Conservation (phyloP, 2,113 vertebrate genomes). For the Struthidea cinerea region DNA sequence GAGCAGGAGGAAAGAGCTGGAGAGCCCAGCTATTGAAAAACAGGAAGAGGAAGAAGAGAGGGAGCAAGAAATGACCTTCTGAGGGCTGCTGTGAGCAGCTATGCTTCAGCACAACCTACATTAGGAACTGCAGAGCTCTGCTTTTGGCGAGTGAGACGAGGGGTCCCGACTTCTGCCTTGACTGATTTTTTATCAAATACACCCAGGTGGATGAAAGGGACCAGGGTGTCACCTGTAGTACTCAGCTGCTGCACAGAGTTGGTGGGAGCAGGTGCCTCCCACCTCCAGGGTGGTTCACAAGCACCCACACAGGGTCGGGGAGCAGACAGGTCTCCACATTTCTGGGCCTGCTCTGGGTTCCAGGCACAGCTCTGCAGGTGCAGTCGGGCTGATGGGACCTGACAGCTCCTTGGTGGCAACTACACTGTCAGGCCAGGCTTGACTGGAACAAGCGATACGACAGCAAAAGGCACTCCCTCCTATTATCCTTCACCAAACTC, state of each 20-base stretch:
- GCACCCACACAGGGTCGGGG: accelerated
- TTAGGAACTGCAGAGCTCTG: background rate
- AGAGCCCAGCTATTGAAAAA: background rate
- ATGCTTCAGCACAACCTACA: accelerated
- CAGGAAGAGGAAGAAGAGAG: background rate
- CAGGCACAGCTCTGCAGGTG: background rate
- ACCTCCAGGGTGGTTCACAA: background rate
- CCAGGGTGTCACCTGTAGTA: accelerated
- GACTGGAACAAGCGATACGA: accelerated
- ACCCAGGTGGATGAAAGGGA: background rate
- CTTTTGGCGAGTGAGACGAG: accelerated
- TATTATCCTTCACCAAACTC: background rate
- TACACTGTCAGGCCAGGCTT: background rate
- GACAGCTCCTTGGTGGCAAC: background rate
- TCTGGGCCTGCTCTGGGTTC: background rate
- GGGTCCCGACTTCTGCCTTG: background rate
- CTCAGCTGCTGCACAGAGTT: accelerated
- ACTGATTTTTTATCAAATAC: background rate
- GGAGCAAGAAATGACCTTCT: background rate
- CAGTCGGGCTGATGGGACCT: background rate
- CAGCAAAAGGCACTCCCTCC: background rate
- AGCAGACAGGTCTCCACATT: background rate
- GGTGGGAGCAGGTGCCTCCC: background rate
- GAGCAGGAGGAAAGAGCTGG: background rate
- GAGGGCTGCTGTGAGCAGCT: background rate